Base-by-base conservation (phyloP, 1,140 invertebrate species). In the Drosophila bipectinata region DNA sequence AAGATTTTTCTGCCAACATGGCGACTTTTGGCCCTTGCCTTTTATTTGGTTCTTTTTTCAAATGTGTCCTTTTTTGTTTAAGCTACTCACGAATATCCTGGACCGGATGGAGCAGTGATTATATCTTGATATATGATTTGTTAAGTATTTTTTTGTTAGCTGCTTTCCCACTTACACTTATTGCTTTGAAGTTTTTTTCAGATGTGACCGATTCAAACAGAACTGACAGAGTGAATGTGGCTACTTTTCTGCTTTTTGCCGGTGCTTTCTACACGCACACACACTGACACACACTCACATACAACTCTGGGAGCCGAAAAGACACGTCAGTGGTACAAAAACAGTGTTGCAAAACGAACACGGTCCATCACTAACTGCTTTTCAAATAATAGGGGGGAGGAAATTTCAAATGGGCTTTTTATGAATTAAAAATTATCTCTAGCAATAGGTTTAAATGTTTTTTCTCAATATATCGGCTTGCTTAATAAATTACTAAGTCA, bases 291-390 rank as follows among this genome's bases (percentile, higher is more conserved):
- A 61, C 44, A 64, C 66, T 57, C 34, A 52, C 34, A 52, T 47
- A 32, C 61, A 77, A 61, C 34, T 39, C 52, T 72, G 66, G 32
- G 51, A 15, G 26, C 26, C n/a, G 24, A 72, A 73, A 51, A 73
- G 77, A 79, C 82, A 85, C 82, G 82, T 85, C 82, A 85, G 82
- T 87, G 69, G 39, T 62, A 21, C 2, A 2, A 8, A 8, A 1
- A 6, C 26, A 82, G 78, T 78, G 83, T 68, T 87, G 82, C 26
- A 47, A 68, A 82, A 41, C 24, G 7, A 5, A 6, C 15, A 7
- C 26, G 30, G n/a, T 3, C 44, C 15, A 47, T 9, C 44, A 10
- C 28, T 49, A 71, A 51, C 60, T n/a, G 52, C 15, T 61, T 58
- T 82, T 82, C 28, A 55, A 74, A 78, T 77, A 15, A 26, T 6